Percentiles rank a stretch among this genome's conserved stretches.
phyloP scores from a whole-genome alignment of 2,888 invertebrate genomes.

The Byasa hedistus region DNA sequence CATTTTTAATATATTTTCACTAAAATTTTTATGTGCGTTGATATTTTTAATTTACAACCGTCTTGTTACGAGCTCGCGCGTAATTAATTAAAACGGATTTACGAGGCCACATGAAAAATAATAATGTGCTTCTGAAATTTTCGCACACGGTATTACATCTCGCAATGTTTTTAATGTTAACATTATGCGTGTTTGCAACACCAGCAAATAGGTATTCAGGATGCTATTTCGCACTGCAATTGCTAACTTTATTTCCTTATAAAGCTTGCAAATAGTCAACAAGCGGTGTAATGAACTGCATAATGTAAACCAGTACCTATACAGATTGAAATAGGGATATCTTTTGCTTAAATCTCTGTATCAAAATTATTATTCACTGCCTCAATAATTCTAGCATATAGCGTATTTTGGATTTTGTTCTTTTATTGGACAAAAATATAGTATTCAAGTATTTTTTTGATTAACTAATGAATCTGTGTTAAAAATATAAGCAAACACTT shows the following conservation, averaged over 20 bases:
- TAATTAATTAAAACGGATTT: too few relatives aligned
- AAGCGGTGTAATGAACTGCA: neutral
- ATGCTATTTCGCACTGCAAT: constrained; percentile 23
- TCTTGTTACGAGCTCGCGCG: too few relatives aligned
- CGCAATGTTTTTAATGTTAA: constrained; percentile 5
- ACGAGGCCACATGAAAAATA: neutral
- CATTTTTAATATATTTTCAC: too few relatives aligned
- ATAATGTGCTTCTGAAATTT: neutral
- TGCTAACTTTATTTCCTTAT: constrained; percentile 24
- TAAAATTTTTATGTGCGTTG: too few relatives aligned
- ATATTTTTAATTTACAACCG: too few relatives aligned
- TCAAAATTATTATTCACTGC: neutral
- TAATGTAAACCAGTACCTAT: neutral
- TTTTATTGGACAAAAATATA: too few relatives aligned
- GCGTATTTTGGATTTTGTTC: too few relatives aligned
- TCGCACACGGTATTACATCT: constrained; percentile 3
- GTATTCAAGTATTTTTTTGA: too few relatives aligned
- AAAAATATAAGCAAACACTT: too few relatives aligned
- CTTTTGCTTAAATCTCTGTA: neutral
- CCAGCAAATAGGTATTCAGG: constrained; percentile 10
- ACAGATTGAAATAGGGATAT: neutral
- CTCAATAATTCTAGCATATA: neutral
- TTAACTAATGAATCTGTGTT: too few relatives aligned
- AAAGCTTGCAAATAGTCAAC: constrained; percentile 18
- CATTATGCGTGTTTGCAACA: constrained; percentile 10